Evolutionary conservation across 2,113 vertebrate species (phyloP).

Genomic region (Cyphomyrus discorhynchus): DNA sequence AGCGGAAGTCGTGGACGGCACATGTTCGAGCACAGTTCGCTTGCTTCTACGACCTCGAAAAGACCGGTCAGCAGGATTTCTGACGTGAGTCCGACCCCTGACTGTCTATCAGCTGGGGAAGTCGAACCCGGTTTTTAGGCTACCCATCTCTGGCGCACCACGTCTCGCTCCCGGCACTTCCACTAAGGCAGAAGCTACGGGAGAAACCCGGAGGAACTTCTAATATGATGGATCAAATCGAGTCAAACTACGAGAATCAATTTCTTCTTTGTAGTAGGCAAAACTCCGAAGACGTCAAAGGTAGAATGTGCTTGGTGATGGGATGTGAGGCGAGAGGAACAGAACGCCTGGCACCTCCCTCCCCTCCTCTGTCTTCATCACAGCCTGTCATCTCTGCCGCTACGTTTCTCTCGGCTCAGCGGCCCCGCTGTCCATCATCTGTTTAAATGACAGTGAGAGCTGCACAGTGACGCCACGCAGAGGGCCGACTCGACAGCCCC

Average conservation of each 20-base stretch:
- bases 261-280: not conserved
- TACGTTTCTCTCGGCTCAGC: not conserved
- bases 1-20: not conserved
- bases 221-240: not conserved
- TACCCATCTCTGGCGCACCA: not conserved
- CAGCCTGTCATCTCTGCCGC: not conserved
- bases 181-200: not conserved
- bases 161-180: not conserved
- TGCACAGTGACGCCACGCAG: not conserved
- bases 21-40: not conserved
- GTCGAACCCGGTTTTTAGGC: not conserved
- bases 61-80: not conserved
- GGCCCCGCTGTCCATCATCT: conserved; percentile 2
- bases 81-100: not conserved
- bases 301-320: not conserved
- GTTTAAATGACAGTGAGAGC: not conserved
- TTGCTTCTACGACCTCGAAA: not conserved
- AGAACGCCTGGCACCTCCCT: not conserved
- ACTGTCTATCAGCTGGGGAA: not conserved
- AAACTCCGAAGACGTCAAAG: not conserved
- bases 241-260: not conserved
- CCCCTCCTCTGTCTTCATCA: conserved; percentile 1
- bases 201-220: not conserved
- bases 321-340: not conserved
- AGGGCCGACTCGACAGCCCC: not conserved